phyloP scores from a whole-genome alignment of 2,113 vertebrate genomes.

The Corythoichthys intestinalis region DNA sequence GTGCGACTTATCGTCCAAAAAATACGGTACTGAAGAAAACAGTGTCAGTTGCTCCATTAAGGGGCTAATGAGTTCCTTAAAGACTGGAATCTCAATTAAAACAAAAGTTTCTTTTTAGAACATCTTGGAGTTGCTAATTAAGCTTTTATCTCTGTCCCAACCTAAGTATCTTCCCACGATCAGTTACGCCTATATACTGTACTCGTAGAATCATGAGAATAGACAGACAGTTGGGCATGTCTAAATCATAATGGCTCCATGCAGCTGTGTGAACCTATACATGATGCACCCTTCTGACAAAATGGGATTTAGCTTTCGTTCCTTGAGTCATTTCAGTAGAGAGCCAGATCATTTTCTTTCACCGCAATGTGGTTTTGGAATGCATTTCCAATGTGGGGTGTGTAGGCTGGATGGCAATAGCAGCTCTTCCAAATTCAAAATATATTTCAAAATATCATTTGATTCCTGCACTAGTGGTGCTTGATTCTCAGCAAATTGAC shows the following conservation, averaged over 20 bases:
- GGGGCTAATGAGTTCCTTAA: neutral
- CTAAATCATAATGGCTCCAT: neutral
- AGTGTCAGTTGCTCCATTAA: neutral
- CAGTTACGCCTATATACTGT: neutral
- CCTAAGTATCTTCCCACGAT: neutral
- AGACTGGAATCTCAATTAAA: neutral
- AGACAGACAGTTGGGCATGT: no score
- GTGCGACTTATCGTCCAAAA: no score
- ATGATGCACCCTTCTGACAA: neutral
- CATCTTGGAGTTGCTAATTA: neutral
- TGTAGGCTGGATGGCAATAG: no score
- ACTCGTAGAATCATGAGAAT: neutral
- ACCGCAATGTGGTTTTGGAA: neutral
- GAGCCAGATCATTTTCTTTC: neutral
- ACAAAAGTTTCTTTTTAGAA: neutral
- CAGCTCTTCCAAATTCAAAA: no score
- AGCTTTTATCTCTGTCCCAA: neutral
- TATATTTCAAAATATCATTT: no score
- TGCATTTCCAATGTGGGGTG: neutral
- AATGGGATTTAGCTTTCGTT: neutral
- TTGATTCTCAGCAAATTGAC: no score
- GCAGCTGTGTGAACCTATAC: neutral
- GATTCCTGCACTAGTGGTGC: no score
- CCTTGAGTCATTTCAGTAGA: neutral
- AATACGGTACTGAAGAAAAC: neutral